Conservation (phyloP, 2,113 vertebrate genomes). For the Danionella cerebrum region DNA sequence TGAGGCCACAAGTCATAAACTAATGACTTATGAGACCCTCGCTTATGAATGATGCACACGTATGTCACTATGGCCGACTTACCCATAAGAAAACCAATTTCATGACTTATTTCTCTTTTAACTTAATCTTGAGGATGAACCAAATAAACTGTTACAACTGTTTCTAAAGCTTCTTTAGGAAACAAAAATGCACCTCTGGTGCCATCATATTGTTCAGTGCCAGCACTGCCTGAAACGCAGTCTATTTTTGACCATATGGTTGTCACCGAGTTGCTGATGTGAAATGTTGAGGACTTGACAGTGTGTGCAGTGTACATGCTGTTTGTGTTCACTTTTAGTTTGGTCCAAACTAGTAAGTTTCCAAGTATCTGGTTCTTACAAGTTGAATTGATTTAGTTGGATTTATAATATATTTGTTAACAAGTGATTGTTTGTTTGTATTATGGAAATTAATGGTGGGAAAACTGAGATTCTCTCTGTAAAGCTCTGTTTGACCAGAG, state of each 20-base stretch:
- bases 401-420: too few species aligned
- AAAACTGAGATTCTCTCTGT: too few species aligned
- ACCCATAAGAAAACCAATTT: slow-evolving; percentile 6
- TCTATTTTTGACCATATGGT: slow-evolving; percentile 38
- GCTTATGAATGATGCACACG: slow-evolving; percentile 33
- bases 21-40: not conserved
- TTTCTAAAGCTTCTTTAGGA: not conserved
- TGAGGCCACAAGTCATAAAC: not conserved
- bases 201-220: slow-evolving; percentile 24
- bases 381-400: too few species aligned
- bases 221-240: not conserved
- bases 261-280: slow-evolving; percentile 13
- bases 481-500: too few species aligned
- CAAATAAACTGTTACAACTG: not conserved
- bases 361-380: too few species aligned
- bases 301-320: slow-evolving; percentile 29
- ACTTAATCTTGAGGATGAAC: slow-evolving; percentile 13
- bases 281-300: slow-evolving; percentile 38
- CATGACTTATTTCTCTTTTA: slow-evolving; percentile 18
- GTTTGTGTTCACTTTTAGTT: not conserved
- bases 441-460: too few species aligned
- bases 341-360: too few species aligned
- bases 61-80: slow-evolving; percentile 9
- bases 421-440: too few species aligned
- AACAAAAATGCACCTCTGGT: slow-evolving; percentile 1